Evolutionary conservation across 1,140 invertebrate genomes (phyloP), one percentile per base, ranked within the genome.

Genomic region (Danaus melanippus): DNA sequence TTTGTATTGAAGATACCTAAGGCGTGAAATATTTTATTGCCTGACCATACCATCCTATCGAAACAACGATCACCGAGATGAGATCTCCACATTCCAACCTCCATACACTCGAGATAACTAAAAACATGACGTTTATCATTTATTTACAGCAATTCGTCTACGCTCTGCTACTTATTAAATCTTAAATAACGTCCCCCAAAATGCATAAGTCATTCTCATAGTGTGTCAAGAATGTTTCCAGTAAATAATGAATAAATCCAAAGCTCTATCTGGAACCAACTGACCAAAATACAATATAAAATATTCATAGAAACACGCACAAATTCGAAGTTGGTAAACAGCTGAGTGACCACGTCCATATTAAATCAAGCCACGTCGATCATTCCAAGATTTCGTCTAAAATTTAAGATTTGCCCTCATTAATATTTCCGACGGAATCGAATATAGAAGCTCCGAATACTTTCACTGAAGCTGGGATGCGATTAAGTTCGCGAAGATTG

Each of bases 111-210:
- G 59, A 75, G 74, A 79, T 79, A 76, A 72, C 69, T 69, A 60
- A 67, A 69, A 75, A 76, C 69, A 71, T 74, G 69, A 75, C 69
- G 63, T 56, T 55, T 63, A 61, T 76, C 72, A 73, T 76, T 79
- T 76, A 79, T 79, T 62, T 71, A 66, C 60, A 58, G 66, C 68
- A 69, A 79, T 75, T 69, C 64, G 66, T 76, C 74, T 72, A 59
- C 65, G 56, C 53, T 54, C 48, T 46, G 63, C 63, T 63, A 64
- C 56, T 55, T 66, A 56, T 43, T 43, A 40, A 40, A 40, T 46
- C 49, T 42, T 42, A 50, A 39, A 7, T n/a, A 32, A 42, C 42
- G 49, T 50, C 49, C 49, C 12, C 49, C 15, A 3, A 15, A 15
- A 15, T 15, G 15, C 15, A 15, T 15, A 15, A 15, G 15, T 15